Evolutionary conservation across 2,797 vertebrate genomes (phyloP).

Genomic region (Anisognathus igniventris): DNA sequence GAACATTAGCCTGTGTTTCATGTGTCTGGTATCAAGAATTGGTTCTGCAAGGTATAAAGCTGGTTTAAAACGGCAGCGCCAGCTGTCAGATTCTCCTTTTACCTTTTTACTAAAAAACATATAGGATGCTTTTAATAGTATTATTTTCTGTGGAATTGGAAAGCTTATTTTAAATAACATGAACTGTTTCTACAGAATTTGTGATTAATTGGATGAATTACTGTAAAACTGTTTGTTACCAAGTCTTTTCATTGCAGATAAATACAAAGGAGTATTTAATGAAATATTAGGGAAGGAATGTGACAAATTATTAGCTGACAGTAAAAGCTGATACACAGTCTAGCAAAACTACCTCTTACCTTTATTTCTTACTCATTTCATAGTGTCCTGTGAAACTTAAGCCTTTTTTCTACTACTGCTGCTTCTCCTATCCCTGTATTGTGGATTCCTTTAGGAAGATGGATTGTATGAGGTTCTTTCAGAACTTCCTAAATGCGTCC

Average conservation of each 20-base stretch:
- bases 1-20: neutral
- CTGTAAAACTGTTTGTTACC: neutral
- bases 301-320: neutral
- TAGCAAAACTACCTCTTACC: neutral
- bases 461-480: neutral
- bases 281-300: neutral
- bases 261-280: neutral
- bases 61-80: neutral
- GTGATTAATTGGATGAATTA: neutral
- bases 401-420: neutral
- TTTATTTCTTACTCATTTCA: neutral
- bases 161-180: neutral
- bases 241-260: neutral
- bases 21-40: neutral
- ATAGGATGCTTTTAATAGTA: neutral
- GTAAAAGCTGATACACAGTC: neutral
- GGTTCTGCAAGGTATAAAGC: neutral
- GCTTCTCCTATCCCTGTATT: neutral
- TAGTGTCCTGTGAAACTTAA: neutral
- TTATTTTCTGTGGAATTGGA: neutral
- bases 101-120: neutral
- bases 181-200: neutral
- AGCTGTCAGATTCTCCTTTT: neutral
- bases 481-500: neutral
- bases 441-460: neutral